A percentile compares a stretch with the other conserved stretches of the same genome.
Evolutionary conservation across 2,797 vertebrate species (phyloP).

Genomic region (Brachymystax lenok): DNA sequence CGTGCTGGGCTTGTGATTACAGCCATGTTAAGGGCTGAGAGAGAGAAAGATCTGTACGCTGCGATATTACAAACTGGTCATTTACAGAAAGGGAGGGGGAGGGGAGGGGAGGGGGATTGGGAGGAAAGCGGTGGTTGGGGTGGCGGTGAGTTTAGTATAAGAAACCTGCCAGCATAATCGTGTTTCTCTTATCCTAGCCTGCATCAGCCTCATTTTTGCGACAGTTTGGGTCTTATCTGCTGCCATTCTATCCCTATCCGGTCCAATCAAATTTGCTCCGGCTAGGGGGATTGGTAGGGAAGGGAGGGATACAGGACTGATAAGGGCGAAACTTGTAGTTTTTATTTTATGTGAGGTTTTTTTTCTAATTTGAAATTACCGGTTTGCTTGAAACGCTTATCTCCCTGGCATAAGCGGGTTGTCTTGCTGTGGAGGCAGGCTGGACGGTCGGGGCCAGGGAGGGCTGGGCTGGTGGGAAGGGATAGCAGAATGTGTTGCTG

Average conservation of each 20-base stretch:
- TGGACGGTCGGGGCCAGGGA: constrained; percentile 40
- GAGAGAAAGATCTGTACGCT: constrained; percentile 62
- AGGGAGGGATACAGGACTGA: constrained; percentile 8
- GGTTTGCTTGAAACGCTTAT: constrained; percentile 72
- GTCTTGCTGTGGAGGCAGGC: constrained; percentile 64
- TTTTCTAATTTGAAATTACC: constrained; percentile 72
- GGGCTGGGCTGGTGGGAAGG: not conserved
- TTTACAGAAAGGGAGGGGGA: constrained; percentile 61
- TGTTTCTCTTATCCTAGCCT: constrained; percentile 75
- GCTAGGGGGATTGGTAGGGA: constrained; percentile 64
- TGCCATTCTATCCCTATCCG: constrained; percentile 76
- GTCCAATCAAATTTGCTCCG: constrained; percentile 79
- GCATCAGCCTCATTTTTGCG: constrained; percentile 75
- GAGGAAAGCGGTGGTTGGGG: constrained; percentile 37
- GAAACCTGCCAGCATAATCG: constrained; percentile 75
- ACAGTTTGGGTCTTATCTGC: constrained; percentile 79
- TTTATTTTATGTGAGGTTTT: constrained; percentile 60
- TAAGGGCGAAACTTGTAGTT: constrained; percentile 47
- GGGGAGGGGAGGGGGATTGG: constrained; percentile 30
- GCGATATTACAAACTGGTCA: constrained; percentile 74
- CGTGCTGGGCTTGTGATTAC: constrained; percentile 60
- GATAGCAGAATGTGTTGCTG: not conserved
- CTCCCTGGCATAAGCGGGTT: constrained; percentile 73
- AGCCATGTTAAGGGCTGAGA: constrained; percentile 68
- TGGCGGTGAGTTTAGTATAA: constrained; percentile 73